phyloP scores from a whole-genome alignment of 2,797 vertebrate genomes.

The Sylvia borin region DNA sequence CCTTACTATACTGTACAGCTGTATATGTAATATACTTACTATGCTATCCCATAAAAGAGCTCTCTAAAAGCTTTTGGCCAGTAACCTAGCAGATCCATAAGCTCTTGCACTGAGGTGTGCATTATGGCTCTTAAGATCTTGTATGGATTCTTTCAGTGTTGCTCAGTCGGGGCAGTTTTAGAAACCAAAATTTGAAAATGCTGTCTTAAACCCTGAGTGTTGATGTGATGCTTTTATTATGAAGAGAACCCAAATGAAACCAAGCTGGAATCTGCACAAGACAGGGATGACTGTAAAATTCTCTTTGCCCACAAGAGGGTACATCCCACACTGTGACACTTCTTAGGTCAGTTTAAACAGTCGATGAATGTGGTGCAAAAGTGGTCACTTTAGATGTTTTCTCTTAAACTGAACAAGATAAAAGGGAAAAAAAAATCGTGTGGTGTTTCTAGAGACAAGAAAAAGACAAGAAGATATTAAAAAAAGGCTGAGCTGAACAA shows the following conservation, averaged over 20 bases:
- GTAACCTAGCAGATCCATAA: background rate
- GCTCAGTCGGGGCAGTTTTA: background rate
- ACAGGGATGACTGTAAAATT: background rate
- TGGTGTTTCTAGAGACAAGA: background rate
- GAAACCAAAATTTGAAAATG: background rate
- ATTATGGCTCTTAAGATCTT: background rate
- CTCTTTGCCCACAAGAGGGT: conserved; percentile 36
- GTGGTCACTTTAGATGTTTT: background rate
- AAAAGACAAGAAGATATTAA: background rate
- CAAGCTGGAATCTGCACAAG: background rate
- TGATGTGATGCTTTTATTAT: too few relatives aligned
- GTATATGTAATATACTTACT: background rate
- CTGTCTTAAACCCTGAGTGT: background rate
- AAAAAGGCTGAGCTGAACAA: background rate
- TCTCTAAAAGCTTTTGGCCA: background rate
- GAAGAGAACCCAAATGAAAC: background rate
- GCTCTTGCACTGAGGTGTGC: background rate
- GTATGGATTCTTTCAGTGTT: background rate
- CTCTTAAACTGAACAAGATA: background rate
- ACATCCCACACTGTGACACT: background rate
- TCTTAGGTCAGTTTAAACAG: background rate
- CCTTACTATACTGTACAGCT: background rate
- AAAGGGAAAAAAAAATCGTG: background rate
- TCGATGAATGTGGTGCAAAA: background rate
- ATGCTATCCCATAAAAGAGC: background rate